phyloP scores from a whole-genome alignment of 2,888 invertebrate genomes.

The Maniola hyperantus region DNA sequence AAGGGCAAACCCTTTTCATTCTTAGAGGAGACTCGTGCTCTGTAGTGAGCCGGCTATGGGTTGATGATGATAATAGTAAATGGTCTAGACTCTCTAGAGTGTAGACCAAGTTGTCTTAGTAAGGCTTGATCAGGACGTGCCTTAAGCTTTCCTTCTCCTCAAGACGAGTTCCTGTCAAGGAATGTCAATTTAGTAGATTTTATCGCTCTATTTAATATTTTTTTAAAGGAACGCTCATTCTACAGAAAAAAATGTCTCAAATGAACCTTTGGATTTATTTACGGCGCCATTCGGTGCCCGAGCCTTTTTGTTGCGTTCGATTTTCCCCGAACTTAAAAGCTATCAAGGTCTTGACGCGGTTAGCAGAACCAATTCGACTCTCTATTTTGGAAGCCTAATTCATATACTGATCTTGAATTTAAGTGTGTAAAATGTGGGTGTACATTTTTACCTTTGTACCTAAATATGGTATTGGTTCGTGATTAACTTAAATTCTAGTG shows the following conservation, averaged over 20 bases:
- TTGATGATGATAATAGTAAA: too few species aligned
- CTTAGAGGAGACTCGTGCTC: too few species aligned
- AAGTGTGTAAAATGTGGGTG: background rate
- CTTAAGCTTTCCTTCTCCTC: constrained; percentile 1
- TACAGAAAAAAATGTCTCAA: constrained; percentile 8
- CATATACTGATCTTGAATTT: background rate
- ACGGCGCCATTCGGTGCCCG: constrained; percentile 8
- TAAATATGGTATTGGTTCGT: too few species aligned
- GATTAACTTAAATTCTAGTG: too few species aligned
- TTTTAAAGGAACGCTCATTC: constrained; percentile 3
- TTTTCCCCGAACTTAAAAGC: constrained; percentile 5
- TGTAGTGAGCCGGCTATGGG: too few species aligned
- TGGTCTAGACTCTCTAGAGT: too few species aligned
- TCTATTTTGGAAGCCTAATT: constrained; percentile 3
- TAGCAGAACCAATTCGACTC: constrained; percentile 1
- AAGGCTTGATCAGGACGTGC: background rate
- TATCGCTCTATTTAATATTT: constrained; percentile 23
- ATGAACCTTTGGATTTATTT: constrained; percentile 18
- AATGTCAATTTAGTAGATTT: constrained; percentile 28
- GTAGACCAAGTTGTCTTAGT: background rate
- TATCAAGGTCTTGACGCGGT: constrained; percentile 3
- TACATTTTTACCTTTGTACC: background rate
- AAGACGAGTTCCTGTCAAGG: constrained; percentile 8
- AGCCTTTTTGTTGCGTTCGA: constrained; percentile 15
- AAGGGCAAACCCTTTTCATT: too few species aligned